phyloP scores from a whole-genome alignment of 2,113 vertebrate genomes.

The Amphiprion percula region DNA sequence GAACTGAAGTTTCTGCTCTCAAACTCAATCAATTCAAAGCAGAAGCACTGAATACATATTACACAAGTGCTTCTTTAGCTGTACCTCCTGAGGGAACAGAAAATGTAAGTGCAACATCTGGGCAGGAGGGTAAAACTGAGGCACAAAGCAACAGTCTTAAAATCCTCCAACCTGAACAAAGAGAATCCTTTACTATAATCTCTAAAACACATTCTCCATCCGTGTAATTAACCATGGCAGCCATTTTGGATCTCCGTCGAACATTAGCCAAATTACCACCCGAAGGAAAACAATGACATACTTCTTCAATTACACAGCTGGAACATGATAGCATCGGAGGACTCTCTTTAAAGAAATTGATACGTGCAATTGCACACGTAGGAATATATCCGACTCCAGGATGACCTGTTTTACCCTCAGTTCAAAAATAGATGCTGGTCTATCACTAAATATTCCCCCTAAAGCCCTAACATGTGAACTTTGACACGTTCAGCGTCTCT shows the following conservation, averaged over 20 bases:
- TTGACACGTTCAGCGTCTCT: constrained; percentile 29
- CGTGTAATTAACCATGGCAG: constrained; percentile 62
- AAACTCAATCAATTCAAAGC: not conserved
- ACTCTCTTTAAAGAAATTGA: constrained; percentile 32
- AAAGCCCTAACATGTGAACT: constrained; percentile 15
- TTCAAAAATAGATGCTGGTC: not conserved
- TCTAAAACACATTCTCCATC: constrained; percentile 34
- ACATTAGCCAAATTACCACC: constrained; percentile 64
- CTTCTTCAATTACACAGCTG: constrained; percentile 58
- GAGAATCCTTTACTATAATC: constrained; percentile 34
- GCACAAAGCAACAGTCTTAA: constrained; percentile 10
- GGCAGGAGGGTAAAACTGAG: constrained; percentile 16
- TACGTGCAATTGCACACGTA: constrained; percentile 17
- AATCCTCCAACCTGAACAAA: constrained; percentile 41
- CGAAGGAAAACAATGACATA: constrained; percentile 59
- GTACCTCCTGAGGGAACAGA: constrained; percentile 6
- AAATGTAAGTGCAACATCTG: constrained; percentile 31
- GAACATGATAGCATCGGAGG: constrained; percentile 35
- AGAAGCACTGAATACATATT: not conserved
- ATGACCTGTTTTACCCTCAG: constrained; percentile 1
- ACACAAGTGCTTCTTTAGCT: constrained; percentile 15
- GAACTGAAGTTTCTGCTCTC: constrained; percentile 7
- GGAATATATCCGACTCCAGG: not conserved
- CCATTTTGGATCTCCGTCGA: constrained; percentile 61
- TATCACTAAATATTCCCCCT: not conserved